Evolutionary conservation across 2,113 vertebrate species (phyloP), one percentile per base, ranked within the genome.

Genomic region (Lophura nycthemera): DNA sequence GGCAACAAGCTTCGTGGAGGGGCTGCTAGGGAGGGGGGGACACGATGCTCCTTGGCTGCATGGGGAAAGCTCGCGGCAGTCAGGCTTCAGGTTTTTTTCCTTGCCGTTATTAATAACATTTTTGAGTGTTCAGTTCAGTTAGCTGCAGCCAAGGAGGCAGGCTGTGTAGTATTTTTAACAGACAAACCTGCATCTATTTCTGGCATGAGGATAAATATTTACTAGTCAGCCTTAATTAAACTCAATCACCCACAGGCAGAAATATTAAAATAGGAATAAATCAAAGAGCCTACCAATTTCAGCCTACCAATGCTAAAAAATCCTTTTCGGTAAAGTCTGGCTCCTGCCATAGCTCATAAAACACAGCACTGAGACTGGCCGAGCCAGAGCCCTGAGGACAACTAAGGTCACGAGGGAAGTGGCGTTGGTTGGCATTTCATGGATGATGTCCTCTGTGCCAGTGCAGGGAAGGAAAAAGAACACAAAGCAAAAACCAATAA

Each of bases 1-100:
- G 97, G 98, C 97, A 98, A 98, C 98, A 40, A 93, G 92, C 82
- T 95, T 94, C 92, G 96, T 82, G 29, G 95, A 97, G 86, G 90
- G 93, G 89, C 63, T 88, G 86, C 91, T 88, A 71, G 59, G 7
- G 83, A 16, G 52, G 52, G 52, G 25, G 27, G 52, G 52, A 54
- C 52, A 92, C 90, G 78, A 71, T 88, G 92, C 93, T 96, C 54
- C 87, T 79, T 7, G 5, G 86, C 29, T 50, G 73, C 64, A 74
- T 16, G 32, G 66, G 83, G 40, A 79, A 82, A 93, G 60, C 89
- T 38, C 13, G n/a, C 3, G 13, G 73, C 2, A 0, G 36, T 6
- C 48, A n/a, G 52, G 14, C 54, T 74, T 74, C 66, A 90, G n/a
- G 21, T 52, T 83, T 65, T 50, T 59, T 52, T 38, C 32, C 76